Conservation (phyloP, 2,888 invertebrate species). For the Parnassius mnemosyne region DNA sequence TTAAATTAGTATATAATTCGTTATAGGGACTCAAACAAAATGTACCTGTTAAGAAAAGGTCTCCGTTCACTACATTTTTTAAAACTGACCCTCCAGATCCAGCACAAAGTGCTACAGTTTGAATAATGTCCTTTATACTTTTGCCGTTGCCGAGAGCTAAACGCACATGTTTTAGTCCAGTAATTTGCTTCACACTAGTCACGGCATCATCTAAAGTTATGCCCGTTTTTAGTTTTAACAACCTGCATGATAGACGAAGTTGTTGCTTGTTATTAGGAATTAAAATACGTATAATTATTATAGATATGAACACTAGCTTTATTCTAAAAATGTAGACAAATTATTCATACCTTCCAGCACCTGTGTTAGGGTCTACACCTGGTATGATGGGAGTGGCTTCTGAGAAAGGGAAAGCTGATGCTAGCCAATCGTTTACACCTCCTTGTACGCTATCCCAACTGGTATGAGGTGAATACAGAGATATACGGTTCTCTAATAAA, state of each 20-base stretch:
- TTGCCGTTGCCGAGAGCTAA: slow-evolving; percentile 83
- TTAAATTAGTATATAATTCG: neutral
- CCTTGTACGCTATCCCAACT: slow-evolving; percentile 90
- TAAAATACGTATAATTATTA: neutral
- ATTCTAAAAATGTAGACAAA: too few relatives aligned
- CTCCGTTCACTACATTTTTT: slow-evolving; percentile 82
- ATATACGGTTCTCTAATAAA: slow-evolving; percentile 91
- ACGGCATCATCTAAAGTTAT: slow-evolving; percentile 82
- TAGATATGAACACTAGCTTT: too few relatives aligned
- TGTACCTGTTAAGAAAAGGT: slow-evolving; percentile 89
- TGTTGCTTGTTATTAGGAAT: neutral
- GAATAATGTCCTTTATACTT: slow-evolving; percentile 67
- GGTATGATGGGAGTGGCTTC: slow-evolving; percentile 62
- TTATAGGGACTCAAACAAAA: neutral
- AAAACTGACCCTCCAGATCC: slow-evolving; percentile 93
- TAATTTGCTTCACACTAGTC: slow-evolving; percentile 84
- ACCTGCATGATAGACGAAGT: slow-evolving; percentile 41
- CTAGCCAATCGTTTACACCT: slow-evolving; percentile 97
- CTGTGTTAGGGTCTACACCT: slow-evolving; percentile 60
- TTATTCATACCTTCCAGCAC: slow-evolving; percentile 70
- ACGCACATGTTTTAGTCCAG: slow-evolving; percentile 85
- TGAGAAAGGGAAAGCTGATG: slow-evolving; percentile 80
- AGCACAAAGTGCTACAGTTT: slow-evolving; percentile 90
- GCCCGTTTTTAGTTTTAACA: slow-evolving; percentile 45
- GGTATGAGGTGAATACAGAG: slow-evolving; percentile 96